Base-by-base conservation (phyloP, 2,113 vertebrate genomes). In the Melospiza melodia region DNA sequence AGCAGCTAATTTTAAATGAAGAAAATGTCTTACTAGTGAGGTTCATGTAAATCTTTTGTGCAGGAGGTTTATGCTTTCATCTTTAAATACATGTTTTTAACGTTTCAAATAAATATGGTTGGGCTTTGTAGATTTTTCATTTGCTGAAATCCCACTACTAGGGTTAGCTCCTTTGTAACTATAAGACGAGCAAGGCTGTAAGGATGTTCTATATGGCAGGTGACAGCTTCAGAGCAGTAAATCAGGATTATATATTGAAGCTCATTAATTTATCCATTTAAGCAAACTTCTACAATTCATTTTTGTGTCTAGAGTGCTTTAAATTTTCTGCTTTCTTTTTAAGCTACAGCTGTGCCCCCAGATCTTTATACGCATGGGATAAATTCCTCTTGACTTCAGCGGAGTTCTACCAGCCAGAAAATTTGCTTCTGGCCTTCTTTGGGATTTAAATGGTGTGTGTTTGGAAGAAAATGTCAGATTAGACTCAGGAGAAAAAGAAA, bases 401-500 rank as follows among this genome's bases (percentile, higher is more conserved):
- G 31, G 17, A 63, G 20, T 87, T 94, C 76, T 88, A 86, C 71
- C 48, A 88, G 83, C 33, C 49, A 87, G 73, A 94, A 93, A 93
- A 90, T 96, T 96, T 92, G 85, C 92, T 97, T 86, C 85, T 43
- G 79, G 92, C 75, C 69, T 93, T 88, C 72, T 93, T 92, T 65
- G 89, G 55, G 83, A 90, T 79, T 94, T 84, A 93, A 86, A 84
- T 75, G 90, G 65, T 89, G 15, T 90, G 51, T 84, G 17, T 73
- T 95, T 88, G 59, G 67, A 96, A 95, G 75, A 81, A 95, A 95
- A 96, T 92, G 90, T 89, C 94, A 96, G 48, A 90, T 89, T 81
- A 92, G 44, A 54, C 94, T 95, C 82, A 52, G 27, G 71, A 95
- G 94, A 66, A 95, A 89, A 89, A 83, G 43, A 80, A 95, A 69